A percentile compares a stretch with the other conserved stretches of the same genome.
These are phyloP conservation scores for Fissipunctia ypsillon DNA, from an alignment of 2,888 invertebrate species.

Conservation along the genomic window DNA sequence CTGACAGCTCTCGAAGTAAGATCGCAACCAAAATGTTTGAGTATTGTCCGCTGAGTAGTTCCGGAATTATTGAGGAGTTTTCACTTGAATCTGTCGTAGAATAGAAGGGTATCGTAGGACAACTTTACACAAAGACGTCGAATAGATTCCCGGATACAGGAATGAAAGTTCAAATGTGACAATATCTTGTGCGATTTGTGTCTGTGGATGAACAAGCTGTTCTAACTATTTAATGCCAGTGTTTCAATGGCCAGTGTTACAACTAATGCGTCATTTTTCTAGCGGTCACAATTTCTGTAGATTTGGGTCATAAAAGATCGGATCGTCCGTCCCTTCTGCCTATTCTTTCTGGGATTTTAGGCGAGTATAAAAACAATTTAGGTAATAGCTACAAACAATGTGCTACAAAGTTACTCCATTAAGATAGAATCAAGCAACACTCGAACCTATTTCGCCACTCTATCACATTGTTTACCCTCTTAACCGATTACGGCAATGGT, in stretches of 20 bases:
- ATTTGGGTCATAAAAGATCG: not conserved
- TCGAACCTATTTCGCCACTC: not conserved
- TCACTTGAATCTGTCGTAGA: conserved; percentile 18
- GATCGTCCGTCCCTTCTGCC: rapidly evolving
- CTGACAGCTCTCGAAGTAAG: conserved; percentile 29
- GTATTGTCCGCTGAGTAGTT: conserved; percentile 28
- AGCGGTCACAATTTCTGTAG: not conserved
- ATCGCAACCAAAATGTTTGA: conserved; percentile 35
- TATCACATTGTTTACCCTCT: conserved; percentile 38
- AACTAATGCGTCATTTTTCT: not conserved
- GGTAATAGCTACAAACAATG: not conserved
- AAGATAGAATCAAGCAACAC: not conserved
- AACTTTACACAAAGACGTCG: not conserved
- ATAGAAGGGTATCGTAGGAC: not conserved
- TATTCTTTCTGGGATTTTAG: not conserved
- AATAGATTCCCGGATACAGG: too few relatives aligned
- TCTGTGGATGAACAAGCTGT: not conserved
- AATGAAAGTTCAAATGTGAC: not conserved
- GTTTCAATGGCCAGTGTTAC: too few relatives aligned
- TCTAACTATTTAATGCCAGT: not conserved
- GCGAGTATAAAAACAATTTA: not conserved
- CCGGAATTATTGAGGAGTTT: conserved; percentile 43
- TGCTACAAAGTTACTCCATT: not conserved
- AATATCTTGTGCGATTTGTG: not conserved
- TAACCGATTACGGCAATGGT: conserved; percentile 48